Base-by-base conservation (phyloP, 2,113 vertebrate species). In the Silurus meridionalis region DNA sequence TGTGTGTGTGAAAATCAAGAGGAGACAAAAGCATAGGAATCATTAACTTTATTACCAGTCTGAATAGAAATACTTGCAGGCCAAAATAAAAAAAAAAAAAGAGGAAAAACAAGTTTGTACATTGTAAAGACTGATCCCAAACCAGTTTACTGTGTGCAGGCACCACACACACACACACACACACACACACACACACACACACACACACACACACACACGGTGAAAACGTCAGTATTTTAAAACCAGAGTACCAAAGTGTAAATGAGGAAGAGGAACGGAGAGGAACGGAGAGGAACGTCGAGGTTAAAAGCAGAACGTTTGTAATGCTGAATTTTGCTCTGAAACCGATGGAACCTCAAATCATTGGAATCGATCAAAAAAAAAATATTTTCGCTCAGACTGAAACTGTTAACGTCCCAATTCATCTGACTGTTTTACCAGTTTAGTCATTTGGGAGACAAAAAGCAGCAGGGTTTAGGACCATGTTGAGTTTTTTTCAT, bases 291-390 rank as follows among this genome's bases (percentile, higher is more conserved):
- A 82, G 85, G 86, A 90, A 66, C 14, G 71, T 83, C 0, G 48
- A 25, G 85, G 88, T 90, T 88, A 90, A 91, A 37, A 66, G 75
- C 90, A 91, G 90, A 91, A 90, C 71, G 90, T 93, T 92, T 90
- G 90, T 92, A 89, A 91, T 92, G 37, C 37, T 37, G 92, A 90
- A 90, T 81, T 86, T 92, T 94, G 94, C 93, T 95, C 17, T 50
- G 67, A 48, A 72, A 9, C 37, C 4, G 48, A 71, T 19, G 8
- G 3, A 25, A 25, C 74, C 53, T 77, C 13, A 55, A 55, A 78
- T 25, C 23, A 15, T 5, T 55, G 10, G 4, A 21, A 8, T n/a
- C 8, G 0, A n/a, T 10, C 2, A 52, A 52, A 50, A 52, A 50
- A 52, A 72, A 10, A 74, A 6, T 50, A 17, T n/a, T 14, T 37